Evolutionary conservation across 2,797 vertebrate species (phyloP).

Genomic region (Pteropus rufus): DNA sequence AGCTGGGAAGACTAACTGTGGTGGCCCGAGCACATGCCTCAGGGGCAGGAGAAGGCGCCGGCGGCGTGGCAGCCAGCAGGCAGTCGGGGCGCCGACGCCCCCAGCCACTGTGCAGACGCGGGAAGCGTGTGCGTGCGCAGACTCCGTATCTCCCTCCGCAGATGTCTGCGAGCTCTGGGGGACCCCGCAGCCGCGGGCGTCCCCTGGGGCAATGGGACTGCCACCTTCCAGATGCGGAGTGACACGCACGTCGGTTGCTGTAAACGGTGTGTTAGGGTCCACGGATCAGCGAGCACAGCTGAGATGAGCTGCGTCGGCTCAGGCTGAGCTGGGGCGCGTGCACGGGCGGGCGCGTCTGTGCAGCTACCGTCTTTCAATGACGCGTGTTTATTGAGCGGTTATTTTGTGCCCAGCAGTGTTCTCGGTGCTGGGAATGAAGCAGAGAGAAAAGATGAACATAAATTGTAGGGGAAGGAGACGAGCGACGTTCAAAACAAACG

Average conservation of each 20-base stretch:
- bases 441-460: not conserved
- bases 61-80: not conserved
- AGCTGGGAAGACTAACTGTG: slow-evolving; percentile 21
- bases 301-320: fast-evolving
- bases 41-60: fast-evolving
- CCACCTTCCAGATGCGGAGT: fast-evolving
- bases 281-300: fast-evolving
- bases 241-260: fast-evolving
- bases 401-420: not conserved
- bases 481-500: fast-evolving
- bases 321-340: fast-evolving
- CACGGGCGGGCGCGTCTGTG: fast-evolving
- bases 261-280: fast-evolving
- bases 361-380: fast-evolving
- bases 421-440: not conserved
- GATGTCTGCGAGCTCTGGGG: not conserved
- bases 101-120: not conserved
- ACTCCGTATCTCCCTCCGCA: fast-evolving
- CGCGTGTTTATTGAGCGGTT: fast-evolving
- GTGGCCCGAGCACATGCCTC: not conserved
- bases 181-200: fast-evolving
- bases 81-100: not conserved
- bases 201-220: fast-evolving
- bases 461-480: not conserved
- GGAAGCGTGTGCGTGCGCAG: not conserved